phyloP scores from a whole-genome alignment of 2,888 invertebrate species.

The Lamellibrachia columna region DNA sequence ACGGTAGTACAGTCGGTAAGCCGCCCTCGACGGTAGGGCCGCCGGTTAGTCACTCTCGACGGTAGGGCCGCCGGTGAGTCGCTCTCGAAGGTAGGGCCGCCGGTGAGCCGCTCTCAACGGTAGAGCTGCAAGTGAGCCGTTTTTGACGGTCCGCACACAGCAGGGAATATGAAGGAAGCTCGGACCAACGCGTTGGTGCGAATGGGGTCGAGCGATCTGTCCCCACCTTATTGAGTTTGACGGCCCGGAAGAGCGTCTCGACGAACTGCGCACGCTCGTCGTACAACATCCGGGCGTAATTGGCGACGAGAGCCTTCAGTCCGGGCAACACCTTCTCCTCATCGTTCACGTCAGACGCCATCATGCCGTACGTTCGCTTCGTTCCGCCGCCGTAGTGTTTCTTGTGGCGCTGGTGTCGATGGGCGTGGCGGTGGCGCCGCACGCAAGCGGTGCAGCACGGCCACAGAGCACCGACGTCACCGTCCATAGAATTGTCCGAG shows the following conservation, averaged over 20 bases:
- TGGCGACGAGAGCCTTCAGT: constrained; percentile 39
- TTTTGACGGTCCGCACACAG: no score
- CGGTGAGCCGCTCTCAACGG: no score
- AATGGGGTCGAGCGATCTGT: neutral
- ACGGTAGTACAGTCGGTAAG: no score
- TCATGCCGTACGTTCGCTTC: constrained; percentile 38
- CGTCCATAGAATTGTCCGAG: constrained; percentile 21
- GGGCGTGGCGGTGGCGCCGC: neutral
- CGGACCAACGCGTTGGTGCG: neutral
- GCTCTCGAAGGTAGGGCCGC: no score
- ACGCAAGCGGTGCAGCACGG: constrained; percentile 18
- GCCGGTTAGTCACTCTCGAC: no score
- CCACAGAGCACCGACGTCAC: constrained; percentile 19
- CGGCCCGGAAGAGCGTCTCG: constrained; percentile 42
- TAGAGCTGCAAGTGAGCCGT: no score
- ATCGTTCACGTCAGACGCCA: constrained; percentile 25
- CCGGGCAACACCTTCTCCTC: constrained; percentile 38
- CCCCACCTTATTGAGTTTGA: constrained; percentile 41
- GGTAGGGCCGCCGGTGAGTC: no score
- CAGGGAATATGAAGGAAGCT: no score
- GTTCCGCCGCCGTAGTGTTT: constrained; percentile 29
- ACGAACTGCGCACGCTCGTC: constrained; percentile 38
- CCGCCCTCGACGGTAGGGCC: no score
- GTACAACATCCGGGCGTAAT: constrained; percentile 42
- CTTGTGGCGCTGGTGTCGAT: constrained; percentile 22